These are phyloP conservation scores for Drosophila fungiperda DNA, from an alignment of 2,888 invertebrate species.

Conservation along the genomic window DNA sequence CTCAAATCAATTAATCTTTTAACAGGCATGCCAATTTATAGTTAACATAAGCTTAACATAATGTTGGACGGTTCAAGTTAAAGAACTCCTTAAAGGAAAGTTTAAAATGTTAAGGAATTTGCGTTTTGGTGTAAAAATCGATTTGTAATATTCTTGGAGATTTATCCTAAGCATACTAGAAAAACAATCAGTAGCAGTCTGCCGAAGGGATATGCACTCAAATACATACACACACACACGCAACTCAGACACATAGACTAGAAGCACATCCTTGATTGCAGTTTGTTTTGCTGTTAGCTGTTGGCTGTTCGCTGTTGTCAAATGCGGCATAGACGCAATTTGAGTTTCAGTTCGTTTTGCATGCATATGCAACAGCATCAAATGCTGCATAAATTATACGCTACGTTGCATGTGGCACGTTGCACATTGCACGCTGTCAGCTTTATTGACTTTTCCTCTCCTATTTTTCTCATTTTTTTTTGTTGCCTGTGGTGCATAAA, in stretches of 20 bases:
- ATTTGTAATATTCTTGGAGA: slow-evolving; percentile 1
- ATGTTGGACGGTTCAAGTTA: not conserved
- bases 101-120: not conserved
- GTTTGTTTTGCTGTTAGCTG: slow-evolving; percentile 14
- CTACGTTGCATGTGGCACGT: slow-evolving; percentile 43
- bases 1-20: not conserved
- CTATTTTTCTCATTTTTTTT: not conserved
- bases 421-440: slow-evolving; percentile 43
- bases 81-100: not conserved
- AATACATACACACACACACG: slow-evolving; percentile 1
- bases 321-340: slow-evolving; percentile 42
- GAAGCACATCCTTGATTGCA: slow-evolving; percentile 17
- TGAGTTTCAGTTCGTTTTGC: slow-evolving; percentile 21
- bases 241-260: not conserved
- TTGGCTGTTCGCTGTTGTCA: not conserved
- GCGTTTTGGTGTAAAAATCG: not conserved
- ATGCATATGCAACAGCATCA: slow-evolving; percentile 76
- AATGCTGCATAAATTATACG: slow-evolving; percentile 76
- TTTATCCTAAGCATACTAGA: slow-evolving; percentile 1
- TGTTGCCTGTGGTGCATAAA: slow-evolving; percentile 41
- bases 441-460: slow-evolving; percentile 44
- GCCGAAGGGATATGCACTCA: slow-evolving; percentile 5
- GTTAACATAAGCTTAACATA: not conserved
- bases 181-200: slow-evolving; percentile 17
- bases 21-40: not conserved